A percentile compares a stretch with the other conserved stretches of the same genome.
Evolutionary conservation across 37 sponge, comb jelly and placozoan genomes (phyloP).

Genomic region (Bolinopsis microptera): DNA sequence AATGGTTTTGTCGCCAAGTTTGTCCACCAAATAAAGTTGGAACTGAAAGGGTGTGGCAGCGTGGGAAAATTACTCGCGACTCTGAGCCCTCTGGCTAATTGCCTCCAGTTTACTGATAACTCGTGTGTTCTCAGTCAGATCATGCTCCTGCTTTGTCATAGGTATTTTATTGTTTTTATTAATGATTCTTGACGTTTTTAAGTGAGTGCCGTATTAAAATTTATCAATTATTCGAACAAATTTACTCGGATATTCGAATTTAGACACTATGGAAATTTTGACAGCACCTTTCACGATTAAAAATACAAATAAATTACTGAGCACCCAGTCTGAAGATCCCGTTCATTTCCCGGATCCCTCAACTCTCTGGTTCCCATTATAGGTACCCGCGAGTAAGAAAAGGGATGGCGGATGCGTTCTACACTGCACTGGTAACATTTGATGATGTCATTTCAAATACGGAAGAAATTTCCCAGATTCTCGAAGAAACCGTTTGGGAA

Average conservation of each 20-base stretch:
- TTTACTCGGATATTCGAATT: too few relatives aligned
- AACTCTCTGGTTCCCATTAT: neutral
- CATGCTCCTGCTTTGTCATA: conserved; percentile 61
- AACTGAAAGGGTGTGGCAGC: conserved; percentile 47
- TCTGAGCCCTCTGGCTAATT: conserved; percentile 4
- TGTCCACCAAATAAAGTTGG: neutral
- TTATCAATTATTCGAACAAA: too few relatives aligned
- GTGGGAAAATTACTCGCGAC: conserved; percentile 3
- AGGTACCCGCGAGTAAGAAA: conserved; percentile 61
- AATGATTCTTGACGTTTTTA: too few relatives aligned
- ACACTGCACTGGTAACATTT: conserved; percentile 43
- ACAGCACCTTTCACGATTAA: too few relatives aligned
- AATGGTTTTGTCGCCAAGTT: conserved; percentile 14
- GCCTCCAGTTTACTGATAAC: conserved; percentile 10
- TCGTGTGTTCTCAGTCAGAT: conserved; percentile 53
- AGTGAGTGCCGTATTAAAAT: too few relatives aligned
- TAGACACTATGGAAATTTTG: too few relatives aligned
- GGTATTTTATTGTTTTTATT: too few relatives aligned
- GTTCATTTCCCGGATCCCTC: neutral
- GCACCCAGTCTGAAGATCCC: too few relatives aligned
- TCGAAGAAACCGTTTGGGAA: conserved; percentile 50
- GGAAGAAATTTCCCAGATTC: conserved; percentile 15
- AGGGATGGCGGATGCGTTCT: conserved; percentile 51
- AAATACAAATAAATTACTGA: too few relatives aligned
- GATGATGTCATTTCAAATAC: neutral